phyloP scores from a whole-genome alignment of 1,140 invertebrate genomes.

The Orchesella cincta region DNA sequence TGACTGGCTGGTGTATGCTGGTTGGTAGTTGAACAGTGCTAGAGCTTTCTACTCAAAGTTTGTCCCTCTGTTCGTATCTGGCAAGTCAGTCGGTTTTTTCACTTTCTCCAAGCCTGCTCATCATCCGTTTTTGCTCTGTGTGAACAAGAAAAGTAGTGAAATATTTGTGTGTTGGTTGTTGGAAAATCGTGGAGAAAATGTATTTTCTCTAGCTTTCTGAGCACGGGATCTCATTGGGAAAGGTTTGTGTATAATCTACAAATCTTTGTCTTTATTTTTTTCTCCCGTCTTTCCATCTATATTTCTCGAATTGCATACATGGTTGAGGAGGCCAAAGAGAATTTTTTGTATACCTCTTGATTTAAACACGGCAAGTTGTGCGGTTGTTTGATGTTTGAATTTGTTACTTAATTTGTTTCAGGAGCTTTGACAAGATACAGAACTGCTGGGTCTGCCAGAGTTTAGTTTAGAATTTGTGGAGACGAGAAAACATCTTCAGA shows the following conservation, averaged over 20 bases:
- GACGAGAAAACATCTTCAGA: too few relatives aligned
- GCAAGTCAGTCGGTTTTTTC: slow-evolving; percentile 16
- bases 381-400: too few relatives aligned
- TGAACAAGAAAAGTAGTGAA: background rate
- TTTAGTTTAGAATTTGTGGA: too few relatives aligned
- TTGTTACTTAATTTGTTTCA: too few relatives aligned
- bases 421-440: too few relatives aligned
- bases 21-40: background rate
- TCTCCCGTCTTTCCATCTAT: too few relatives aligned
- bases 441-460: too few relatives aligned
- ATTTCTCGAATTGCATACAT: too few relatives aligned
- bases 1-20: background rate
- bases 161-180: background rate
- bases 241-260: background rate
- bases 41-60: background rate
- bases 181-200: background rate
- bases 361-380: too few relatives aligned
- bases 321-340: too few relatives aligned
- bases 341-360: too few relatives aligned
- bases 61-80: background rate
- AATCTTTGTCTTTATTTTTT: too few relatives aligned
- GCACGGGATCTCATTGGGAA: background rate
- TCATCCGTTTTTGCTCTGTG: background rate
- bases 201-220: slow-evolving; percentile 1
- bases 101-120: slow-evolving; percentile 1